A percentile compares a stretch with the other conserved stretches of the same genome.
Conservation (phyloP, 2,888 invertebrate species). For the Hyalella azteca region DNA sequence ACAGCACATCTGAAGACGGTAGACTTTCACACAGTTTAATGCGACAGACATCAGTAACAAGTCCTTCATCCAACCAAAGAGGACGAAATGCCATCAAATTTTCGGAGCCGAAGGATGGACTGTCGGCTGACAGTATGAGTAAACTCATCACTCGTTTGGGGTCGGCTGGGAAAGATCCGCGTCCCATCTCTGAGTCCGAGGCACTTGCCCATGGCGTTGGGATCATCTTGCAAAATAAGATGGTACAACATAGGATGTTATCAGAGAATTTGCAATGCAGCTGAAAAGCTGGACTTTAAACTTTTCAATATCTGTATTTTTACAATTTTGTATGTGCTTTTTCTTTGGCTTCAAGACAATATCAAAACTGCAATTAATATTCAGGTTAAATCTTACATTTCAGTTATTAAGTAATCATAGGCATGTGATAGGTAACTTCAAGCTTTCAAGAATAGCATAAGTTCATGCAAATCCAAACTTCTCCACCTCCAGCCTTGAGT, state of each 20-base stretch:
- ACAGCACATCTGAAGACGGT: slow-evolving; percentile 9
- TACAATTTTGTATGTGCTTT: no score
- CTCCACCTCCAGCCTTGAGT: no score
- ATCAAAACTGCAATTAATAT: no score
- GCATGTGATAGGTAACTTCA: no score
- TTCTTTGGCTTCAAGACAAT: no score
- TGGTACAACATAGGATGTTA: slow-evolving; percentile 45
- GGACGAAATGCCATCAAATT: background rate
- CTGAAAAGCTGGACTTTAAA: no score
- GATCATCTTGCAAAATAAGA: slow-evolving; percentile 55
- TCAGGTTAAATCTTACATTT: no score
- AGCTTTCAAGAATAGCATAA: no score
- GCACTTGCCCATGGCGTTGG: slow-evolving; percentile 53
- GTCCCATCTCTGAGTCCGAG: slow-evolving; percentile 41
- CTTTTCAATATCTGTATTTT: no score
- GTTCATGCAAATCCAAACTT: no score
- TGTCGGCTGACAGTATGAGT: slow-evolving; percentile 51
- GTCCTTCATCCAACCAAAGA: background rate
- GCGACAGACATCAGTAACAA: slow-evolving; percentile 3
- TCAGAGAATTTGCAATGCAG: background rate
- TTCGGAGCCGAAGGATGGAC: background rate
- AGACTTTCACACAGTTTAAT: background rate
- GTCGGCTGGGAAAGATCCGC: slow-evolving; percentile 42
- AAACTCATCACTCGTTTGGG: slow-evolving; percentile 48
- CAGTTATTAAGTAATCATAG: no score